phyloP scores from a whole-genome alignment of 2,888 invertebrate genomes.

The Zaprionus lineosus region DNA sequence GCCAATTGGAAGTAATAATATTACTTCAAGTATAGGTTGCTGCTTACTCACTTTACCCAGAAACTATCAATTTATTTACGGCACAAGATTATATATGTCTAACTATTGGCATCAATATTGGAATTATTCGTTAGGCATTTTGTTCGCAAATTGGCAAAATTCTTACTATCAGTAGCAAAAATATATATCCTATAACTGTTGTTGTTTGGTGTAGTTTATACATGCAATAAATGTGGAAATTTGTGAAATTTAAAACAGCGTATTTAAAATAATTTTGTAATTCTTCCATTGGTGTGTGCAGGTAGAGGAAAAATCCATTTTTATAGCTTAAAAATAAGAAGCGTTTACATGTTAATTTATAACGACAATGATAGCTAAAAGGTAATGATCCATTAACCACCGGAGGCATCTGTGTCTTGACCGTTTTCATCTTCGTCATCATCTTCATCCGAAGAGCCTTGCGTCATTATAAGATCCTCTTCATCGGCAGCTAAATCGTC shows the following conservation, averaged over 20 bases:
- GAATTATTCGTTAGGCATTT: slow-evolving; percentile 43
- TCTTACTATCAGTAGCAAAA: slow-evolving; percentile 50
- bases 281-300: slow-evolving; percentile 26
- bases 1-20: slow-evolving; percentile 83
- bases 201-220: slow-evolving; percentile 67
- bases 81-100: slow-evolving; percentile 39
- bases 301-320: background rate
- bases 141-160: slow-evolving; percentile 44
- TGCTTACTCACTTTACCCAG: slow-evolving; percentile 29
- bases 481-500: slow-evolving; percentile 64
- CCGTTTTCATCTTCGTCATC: slow-evolving; percentile 39
- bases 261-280: slow-evolving; percentile 44
- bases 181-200: slow-evolving; percentile 53
- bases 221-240: slow-evolving; percentile 35
- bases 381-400: too few relatives aligned
- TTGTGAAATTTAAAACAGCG: slow-evolving; percentile 54
- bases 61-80: slow-evolving; percentile 29
- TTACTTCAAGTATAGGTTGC: background rate
- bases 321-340: slow-evolving; percentile 20
- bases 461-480: slow-evolving; percentile 45
- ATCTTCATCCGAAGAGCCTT: slow-evolving; percentile 51
- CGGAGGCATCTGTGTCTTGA: slow-evolving; percentile 44
- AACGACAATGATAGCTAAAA: too few relatives aligned
- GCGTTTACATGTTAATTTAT: too few relatives aligned
- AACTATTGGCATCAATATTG: slow-evolving; percentile 52